A percentile compares a stretch with the other conserved stretches of the same genome.
phyloP scores from a whole-genome alignment of 2,888 invertebrate species.

The Ectobius pallidus region DNA sequence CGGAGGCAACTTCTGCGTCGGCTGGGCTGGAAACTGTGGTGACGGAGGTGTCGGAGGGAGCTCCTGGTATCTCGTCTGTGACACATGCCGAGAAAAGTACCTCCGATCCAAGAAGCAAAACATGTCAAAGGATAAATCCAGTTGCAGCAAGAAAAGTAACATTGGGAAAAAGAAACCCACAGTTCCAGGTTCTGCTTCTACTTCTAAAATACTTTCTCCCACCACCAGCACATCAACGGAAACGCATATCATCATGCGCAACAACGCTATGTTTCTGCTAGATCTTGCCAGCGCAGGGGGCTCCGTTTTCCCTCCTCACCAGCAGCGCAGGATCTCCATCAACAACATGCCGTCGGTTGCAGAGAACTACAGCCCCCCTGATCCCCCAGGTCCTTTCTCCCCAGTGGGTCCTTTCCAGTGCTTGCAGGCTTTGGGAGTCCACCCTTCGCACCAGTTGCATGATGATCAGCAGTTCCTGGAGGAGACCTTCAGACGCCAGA shows the following conservation, averaged over 20 bases:
- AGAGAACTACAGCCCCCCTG: constrained; percentile 61
- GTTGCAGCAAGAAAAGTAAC: constrained; percentile 48
- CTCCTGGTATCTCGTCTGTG: constrained; percentile 93
- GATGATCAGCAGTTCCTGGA: constrained; percentile 53
- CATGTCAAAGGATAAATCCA: constrained; percentile 52
- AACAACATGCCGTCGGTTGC: constrained; percentile 44
- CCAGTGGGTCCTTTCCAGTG: constrained; percentile 66
- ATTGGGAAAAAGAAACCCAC: constrained; percentile 45
- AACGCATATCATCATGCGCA: constrained; percentile 78
- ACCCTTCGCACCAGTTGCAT: constrained; percentile 44
- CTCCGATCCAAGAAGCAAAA: constrained; percentile 51
- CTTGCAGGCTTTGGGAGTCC: constrained; percentile 59
- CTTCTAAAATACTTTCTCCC: constrained; percentile 50
- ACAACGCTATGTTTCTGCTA: constrained; percentile 92
- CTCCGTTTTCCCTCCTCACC: constrained; percentile 47
- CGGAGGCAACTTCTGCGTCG: constrained; percentile 83
- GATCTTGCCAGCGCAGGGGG: constrained; percentile 83
- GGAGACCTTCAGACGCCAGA: constrained; percentile 57
- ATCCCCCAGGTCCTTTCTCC: constrained; percentile 60
- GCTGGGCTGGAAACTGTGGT: constrained; percentile 89
- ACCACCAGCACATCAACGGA: constrained; percentile 54
- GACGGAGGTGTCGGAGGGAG: constrained; percentile 78
- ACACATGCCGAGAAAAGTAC: constrained; percentile 84
- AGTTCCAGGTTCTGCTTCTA: constrained; percentile 47
- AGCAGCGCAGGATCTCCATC: constrained; percentile 30